Conservation (phyloP, 2,797 vertebrate species). For the Kryptolebias ocellatus region DNA sequence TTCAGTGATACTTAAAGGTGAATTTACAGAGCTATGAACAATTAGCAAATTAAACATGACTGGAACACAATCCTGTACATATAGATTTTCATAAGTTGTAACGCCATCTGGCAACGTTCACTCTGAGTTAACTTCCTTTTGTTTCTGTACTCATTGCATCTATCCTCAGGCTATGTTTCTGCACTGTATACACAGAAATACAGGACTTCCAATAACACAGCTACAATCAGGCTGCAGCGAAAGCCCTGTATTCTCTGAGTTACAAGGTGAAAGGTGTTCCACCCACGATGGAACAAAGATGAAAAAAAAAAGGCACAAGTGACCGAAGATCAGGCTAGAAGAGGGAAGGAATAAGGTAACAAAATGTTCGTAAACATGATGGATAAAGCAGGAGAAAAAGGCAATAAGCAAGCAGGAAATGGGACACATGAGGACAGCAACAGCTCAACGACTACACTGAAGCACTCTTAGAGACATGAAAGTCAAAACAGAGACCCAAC, state of each 20-base stretch:
- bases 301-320: neutral
- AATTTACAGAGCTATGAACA: too few relatives aligned
- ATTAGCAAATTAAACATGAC: too few relatives aligned
- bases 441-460: slow-evolving; percentile 10
- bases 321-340: neutral
- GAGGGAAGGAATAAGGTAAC: neutral
- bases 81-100: too few relatives aligned
- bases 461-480: neutral
- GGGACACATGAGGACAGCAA: neutral
- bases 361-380: neutral
- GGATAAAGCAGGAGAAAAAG: neutral
- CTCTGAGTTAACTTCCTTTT: slow-evolving; percentile 4
- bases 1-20: too few relatives aligned
- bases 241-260: slow-evolving; percentile 45
- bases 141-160: slow-evolving; percentile 22
- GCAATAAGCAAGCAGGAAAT: neutral
- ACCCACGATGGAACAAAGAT: neutral
- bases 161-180: slow-evolving; percentile 18
- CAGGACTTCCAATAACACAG: slow-evolving; percentile 38
- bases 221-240: slow-evolving; percentile 24
- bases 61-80: too few relatives aligned
- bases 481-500: neutral
- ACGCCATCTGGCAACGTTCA: neutral
- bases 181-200: slow-evolving; percentile 34
- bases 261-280: slow-evolving; percentile 4